phyloP scores from a whole-genome alignment of 2,888 invertebrate genomes.

The Onchidella celtica region DNA sequence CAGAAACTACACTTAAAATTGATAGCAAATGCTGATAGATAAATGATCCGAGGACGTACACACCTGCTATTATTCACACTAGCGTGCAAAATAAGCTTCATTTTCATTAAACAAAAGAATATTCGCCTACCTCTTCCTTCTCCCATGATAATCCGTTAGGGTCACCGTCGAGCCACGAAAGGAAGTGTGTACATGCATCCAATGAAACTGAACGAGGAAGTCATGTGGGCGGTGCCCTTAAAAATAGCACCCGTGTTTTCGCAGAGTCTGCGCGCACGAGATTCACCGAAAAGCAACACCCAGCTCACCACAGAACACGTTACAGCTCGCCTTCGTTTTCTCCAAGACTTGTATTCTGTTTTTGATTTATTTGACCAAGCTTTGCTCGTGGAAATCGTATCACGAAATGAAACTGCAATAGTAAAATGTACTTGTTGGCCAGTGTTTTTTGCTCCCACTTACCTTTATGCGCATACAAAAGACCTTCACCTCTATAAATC shows the following conservation, averaged over 20 bases:
- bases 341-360: no score
- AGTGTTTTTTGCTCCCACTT: no score
- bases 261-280: not conserved
- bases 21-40: no score
- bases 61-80: not conserved
- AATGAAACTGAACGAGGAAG: conserved; percentile 6
- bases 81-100: not conserved
- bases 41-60: not conserved
- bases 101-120: not conserved
- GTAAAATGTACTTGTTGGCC: no score
- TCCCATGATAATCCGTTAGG: conserved; percentile 41
- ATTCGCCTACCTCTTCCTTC: conserved; percentile 38
- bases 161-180: conserved; percentile 37
- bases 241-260: conserved; percentile 4
- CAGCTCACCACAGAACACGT: no score
- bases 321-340: no score
- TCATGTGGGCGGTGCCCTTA: conserved; percentile 36
- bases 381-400: no score
- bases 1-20: no score
- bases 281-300: not conserved
- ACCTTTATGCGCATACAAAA: no score
- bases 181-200: conserved; percentile 33
- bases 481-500: no score
- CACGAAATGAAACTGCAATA: no score
- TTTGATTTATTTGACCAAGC: no score